Evolutionary conservation across 2,888 invertebrate species (phyloP).

Genomic region (Uloborus plumipes): DNA sequence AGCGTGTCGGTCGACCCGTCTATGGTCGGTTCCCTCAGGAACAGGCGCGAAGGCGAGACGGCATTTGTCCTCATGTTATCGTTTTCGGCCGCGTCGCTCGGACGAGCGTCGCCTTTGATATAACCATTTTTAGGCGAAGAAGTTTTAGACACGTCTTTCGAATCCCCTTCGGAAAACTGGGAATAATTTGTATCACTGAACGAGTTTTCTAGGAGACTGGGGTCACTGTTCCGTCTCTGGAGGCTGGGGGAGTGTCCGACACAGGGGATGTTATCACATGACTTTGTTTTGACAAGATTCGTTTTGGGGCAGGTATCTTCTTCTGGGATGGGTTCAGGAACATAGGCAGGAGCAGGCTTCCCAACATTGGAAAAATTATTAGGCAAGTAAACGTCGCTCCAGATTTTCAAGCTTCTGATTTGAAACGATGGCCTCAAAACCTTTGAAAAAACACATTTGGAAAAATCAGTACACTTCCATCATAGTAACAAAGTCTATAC

Average conservation of each 20-base stretch:
- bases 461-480: too few species aligned
- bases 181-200: conserved; percentile 25
- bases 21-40: conserved; percentile 66
- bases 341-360: conserved; percentile 57
- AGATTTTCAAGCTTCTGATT: conserved; percentile 85
- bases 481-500: too few species aligned
- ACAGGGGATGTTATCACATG: conserved; percentile 85
- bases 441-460: conserved; percentile 73
- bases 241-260: conserved; percentile 75
- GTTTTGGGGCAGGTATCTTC: conserved; percentile 23
- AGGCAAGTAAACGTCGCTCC: conserved; percentile 88
- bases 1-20: conserved; percentile 76
- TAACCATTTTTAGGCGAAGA: not conserved
- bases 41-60: too few species aligned
- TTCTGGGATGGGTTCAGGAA: not conserved
- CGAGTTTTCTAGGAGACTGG: conserved; percentile 80
- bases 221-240: conserved; percentile 86
- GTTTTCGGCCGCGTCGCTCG: too few species aligned
- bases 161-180: conserved; percentile 8
- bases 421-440: conserved; percentile 89
- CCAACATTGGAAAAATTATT: conserved; percentile 23
- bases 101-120: too few species aligned
- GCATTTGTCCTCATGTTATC: too few species aligned
- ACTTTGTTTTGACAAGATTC: conserved; percentile 79
- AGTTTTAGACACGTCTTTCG: not conserved